These are phyloP conservation scores for Psettodes erumei DNA, from an alignment of 2,113 vertebrate species.

Conservation along the genomic window DNA sequence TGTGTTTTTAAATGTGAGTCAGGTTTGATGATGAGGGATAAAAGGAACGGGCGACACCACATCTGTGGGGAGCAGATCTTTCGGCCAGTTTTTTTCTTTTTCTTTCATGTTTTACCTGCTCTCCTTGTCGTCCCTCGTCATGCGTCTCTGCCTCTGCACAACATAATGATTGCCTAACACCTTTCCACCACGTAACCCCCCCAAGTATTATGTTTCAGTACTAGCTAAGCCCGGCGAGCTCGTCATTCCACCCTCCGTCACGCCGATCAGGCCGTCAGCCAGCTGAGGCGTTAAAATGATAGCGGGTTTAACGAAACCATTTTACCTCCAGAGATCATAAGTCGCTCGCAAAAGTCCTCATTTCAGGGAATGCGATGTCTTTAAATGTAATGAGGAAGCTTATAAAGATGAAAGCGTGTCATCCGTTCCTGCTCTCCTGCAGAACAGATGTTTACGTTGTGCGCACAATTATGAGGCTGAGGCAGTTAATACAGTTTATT, in stretches of 20 bases:
- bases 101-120: too few species aligned
- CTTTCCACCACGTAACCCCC: constrained; percentile 6
- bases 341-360: too few species aligned
- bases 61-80: not conserved
- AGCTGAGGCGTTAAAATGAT: not conserved
- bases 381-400: not conserved
- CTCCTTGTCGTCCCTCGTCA: not conserved
- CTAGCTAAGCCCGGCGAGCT: constrained; percentile 17
- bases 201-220: constrained; percentile 34
- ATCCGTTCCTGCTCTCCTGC: not conserved
- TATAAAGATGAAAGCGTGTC: not conserved
- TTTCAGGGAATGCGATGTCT: too few species aligned
- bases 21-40: constrained; percentile 1
- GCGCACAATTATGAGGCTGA: not conserved
- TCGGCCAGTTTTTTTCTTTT: not conserved
- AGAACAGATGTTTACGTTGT: not conserved
- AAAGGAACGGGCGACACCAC: not conserved
- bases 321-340: not conserved
- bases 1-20: not conserved
- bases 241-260: constrained; percentile 26
- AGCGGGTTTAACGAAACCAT: constrained; percentile 13
- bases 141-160: not conserved
- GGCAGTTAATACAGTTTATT: not conserved
- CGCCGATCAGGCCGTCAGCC: not conserved
- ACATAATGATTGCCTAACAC: constrained; percentile 18